Base-by-base conservation (phyloP, 1,140 invertebrate species). In the Thalassaphorura encarpata region DNA sequence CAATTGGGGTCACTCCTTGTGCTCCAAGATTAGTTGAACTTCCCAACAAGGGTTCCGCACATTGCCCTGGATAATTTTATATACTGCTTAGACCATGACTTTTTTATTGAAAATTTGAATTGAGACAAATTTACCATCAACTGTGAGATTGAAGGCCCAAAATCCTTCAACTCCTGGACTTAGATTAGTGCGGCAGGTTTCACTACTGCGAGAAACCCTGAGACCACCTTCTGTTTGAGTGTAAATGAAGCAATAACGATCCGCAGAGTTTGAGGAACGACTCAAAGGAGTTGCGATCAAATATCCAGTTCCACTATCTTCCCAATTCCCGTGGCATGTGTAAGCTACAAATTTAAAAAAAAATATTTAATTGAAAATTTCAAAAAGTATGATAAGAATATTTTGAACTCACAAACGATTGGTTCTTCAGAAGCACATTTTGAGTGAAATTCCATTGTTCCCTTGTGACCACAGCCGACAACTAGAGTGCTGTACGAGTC, bases 241-340 rank as follows among this genome's bases (percentile, higher is more conserved):
- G 66, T 78, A 76, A 63, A 80, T 75, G 68, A 81, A 81, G 67
- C 80, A 82, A 67, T 78, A 78, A 23, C 78, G 71, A 47, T 75
- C 72, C 68, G 61, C 75, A n/a, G 33, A 36, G 33, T n/a, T n/a
- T 36, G 33, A n/a, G 11, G 33, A 36, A 36, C 33, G 33, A n/a
- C 11, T 11, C 11, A 11, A 11, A 15, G 62, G 58, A 2, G 77
- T 77, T 8, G 80, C 77, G 24, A 83, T 80, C 27, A 83, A 72
- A 66, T 78, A 83, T 46, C 76, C 77, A n/a, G 77, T 79, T 41
- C 75, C 77, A 63, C 82, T 80, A 56, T 82, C 80, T 60, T 78
- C 71, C 81, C 81, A 83, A 47, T 73, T 77, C 28, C 80, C 82
- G 64, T 82, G 80, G 66, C 82, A 83, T 3, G 73, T 74, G 68